phyloP scores from a whole-genome alignment of 2,888 invertebrate species.

The Plemyria rubiginata region DNA sequence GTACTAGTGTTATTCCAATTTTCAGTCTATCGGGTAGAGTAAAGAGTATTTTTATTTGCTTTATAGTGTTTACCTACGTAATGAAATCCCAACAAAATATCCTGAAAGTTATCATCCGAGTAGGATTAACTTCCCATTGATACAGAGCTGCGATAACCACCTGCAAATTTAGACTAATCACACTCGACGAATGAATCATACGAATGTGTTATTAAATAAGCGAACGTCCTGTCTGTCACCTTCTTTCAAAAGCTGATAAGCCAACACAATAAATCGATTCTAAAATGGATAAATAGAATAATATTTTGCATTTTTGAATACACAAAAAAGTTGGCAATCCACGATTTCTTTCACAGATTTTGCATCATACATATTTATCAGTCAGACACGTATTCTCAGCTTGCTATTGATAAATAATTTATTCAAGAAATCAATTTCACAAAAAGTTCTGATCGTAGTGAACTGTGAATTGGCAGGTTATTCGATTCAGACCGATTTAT shows the following conservation, averaged over 20 bases:
- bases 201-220: too few species aligned
- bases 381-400: constrained; percentile 28
- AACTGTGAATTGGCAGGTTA: constrained; percentile 15
- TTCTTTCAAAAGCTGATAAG: not conserved
- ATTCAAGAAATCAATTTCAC: constrained; percentile 34
- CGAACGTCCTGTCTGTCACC: not conserved
- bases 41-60: too few species aligned
- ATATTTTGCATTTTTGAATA: constrained; percentile 10
- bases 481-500: constrained; percentile 1
- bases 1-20: too few species aligned
- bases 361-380: constrained; percentile 33
- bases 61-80: too few species aligned
- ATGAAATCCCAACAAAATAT: too few species aligned
- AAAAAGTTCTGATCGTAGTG: constrained; percentile 32
- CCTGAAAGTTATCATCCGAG: too few species aligned
- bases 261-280: not conserved
- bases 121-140: too few species aligned
- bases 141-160: too few species aligned
- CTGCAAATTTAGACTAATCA: too few species aligned
- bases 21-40: too few species aligned
- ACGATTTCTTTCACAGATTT: constrained; percentile 26
- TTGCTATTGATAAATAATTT: constrained; percentile 38
- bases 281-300: constrained; percentile 1
- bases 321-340: constrained; percentile 16
- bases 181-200: too few species aligned